Evolutionary conservation across 2,797 vertebrate species (phyloP).

Genomic region (Cheirogaleus major): DNA sequence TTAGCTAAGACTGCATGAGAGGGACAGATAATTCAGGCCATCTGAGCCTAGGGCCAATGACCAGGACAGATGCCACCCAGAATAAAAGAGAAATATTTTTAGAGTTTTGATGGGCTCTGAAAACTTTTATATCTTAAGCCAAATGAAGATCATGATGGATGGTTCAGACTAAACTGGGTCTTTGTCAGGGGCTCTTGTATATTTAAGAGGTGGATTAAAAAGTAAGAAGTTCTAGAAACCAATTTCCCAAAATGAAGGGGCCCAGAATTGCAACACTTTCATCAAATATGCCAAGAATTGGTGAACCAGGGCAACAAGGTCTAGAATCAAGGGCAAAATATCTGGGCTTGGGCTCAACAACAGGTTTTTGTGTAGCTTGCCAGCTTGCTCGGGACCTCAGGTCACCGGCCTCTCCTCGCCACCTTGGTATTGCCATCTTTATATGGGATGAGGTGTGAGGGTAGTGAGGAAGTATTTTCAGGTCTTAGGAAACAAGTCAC

Average conservation of each 20-base stretch:
- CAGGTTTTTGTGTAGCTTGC: not conserved
- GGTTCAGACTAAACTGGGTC: not conserved
- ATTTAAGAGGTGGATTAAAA: constrained; percentile 1
- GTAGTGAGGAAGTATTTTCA: not conserved
- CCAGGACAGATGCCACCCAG: constrained; percentile 17
- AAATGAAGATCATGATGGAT: constrained; percentile 46
- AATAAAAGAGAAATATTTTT: constrained; percentile 63
- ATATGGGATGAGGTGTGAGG: not conserved
- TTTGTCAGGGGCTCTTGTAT: not conserved
- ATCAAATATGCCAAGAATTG: not conserved
- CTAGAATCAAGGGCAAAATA: not conserved
- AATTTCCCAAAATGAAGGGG: constrained; percentile 24
- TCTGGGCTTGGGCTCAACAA: not conserved
- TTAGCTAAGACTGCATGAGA: not conserved
- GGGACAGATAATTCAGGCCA: constrained; percentile 37
- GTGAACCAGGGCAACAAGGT: not conserved
- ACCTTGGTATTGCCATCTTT: not conserved
- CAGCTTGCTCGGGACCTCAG: not conserved
- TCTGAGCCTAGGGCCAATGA: not conserved
- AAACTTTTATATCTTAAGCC: constrained; percentile 30
- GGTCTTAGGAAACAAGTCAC: constrained; percentile 11
- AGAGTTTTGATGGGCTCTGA: constrained; percentile 48
- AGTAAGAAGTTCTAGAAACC: constrained; percentile 32
- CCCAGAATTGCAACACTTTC: not conserved
- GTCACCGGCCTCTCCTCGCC: not conserved